Base-by-base conservation (phyloP, 2,888 invertebrate species). In the Trachelus iudaicus region DNA sequence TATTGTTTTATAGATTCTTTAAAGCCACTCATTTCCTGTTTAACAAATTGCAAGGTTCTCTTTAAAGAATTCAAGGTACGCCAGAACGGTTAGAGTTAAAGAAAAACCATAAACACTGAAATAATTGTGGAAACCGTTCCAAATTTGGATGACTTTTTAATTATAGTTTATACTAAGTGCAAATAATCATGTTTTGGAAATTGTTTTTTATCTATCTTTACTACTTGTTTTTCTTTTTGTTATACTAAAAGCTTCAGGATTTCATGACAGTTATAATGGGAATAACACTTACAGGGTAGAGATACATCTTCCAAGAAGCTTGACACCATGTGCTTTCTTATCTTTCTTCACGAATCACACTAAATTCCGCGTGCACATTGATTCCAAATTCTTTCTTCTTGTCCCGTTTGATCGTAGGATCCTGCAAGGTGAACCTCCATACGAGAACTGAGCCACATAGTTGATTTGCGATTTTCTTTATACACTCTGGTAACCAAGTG, bases 391-490 rank as follows among this genome's bases (percentile, higher is more conserved):
- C 33, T 73, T 73, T 33, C 40, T 69, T 75, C 56, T 71, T 15
- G 35, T 73, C 13, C 34, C 56, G 56, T 33, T 56, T 13, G 13
- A 80, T 77, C 71, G 75, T 37, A 85, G 79, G 87, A 87, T 82
- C 87, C 83, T 87, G 83, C 87, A 84, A 86, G 87, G 80, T 82
- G 87, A 84, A 85, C 87, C 84, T 90, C 89, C 88, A 85, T 87
- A 85, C 87, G 87, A 89, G 89, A 89, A 91, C 91, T 91, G 90
- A 91, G 90, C 89, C 88, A 89, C 88, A 90, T 89, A 88, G 88
- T 89, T 87, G 89, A 91, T 89, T 88, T 87, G 88, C 91, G 90
- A 91, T 91, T 91, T 91, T 91, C 91, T 91, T 91, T 91, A 91
- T 91, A 91, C 91, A 91, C 90, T 91, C 89, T 84, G 90, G 91